phyloP scores from a whole-genome alignment of 2,888 invertebrate species.

The Tenthredo distinguenda region DNA sequence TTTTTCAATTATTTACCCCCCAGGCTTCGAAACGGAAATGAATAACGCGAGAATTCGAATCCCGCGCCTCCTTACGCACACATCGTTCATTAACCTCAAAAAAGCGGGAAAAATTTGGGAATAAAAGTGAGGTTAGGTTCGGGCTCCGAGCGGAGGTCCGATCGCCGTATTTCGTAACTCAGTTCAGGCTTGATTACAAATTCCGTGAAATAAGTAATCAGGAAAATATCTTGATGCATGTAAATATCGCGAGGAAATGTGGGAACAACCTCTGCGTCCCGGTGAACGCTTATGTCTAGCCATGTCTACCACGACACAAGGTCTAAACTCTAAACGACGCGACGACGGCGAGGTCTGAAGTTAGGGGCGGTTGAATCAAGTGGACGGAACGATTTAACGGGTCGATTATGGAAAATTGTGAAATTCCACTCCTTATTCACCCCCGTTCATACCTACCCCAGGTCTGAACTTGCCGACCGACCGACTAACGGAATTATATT shows the following conservation, averaged over 20 bases:
- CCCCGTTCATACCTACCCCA: neutral
- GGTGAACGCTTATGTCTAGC: neutral
- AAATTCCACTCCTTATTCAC: constrained; percentile 39
- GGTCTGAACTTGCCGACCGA: constrained; percentile 53
- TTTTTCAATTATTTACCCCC: neutral
- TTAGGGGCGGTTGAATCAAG: constrained; percentile 55
- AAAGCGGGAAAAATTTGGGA: neutral
- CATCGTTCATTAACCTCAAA: neutral
- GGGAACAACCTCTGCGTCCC: neutral
- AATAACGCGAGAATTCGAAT: neutral
- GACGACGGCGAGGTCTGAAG: neutral
- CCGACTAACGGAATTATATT: constrained; percentile 71
- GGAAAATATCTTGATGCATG: neutral
- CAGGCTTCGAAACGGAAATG: neutral
- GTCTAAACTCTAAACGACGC: constrained; percentile 53
- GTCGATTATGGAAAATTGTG: constrained; percentile 56
- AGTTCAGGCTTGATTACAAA: neutral
- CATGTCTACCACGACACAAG: constrained; percentile 40
- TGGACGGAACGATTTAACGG: constrained; percentile 61
- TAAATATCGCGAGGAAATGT: neutral
- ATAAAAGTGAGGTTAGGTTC: neutral
- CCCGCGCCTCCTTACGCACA: neutral
- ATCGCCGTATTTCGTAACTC: too few relatives aligned
- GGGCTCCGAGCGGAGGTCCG: constrained; percentile 23
- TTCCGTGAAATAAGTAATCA: neutral